Conservation (phyloP, 2,888 invertebrate genomes). For the Drosophila birchii region DNA sequence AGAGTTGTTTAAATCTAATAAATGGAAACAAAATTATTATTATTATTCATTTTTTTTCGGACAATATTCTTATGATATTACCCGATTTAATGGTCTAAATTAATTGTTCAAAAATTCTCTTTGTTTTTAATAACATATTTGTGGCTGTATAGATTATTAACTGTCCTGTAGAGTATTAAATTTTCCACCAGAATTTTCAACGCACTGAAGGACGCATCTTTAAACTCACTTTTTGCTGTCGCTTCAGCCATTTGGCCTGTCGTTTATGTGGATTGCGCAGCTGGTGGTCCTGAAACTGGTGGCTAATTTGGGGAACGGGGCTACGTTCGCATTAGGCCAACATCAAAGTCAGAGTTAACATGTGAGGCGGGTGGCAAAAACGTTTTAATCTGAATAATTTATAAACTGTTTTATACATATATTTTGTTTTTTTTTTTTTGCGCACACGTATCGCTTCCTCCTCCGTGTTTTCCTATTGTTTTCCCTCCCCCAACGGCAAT, state of each 20-base stretch:
- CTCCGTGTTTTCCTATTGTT: slow-evolving; percentile 25
- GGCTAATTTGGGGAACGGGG: slow-evolving; percentile 31
- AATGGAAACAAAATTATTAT: too few relatives aligned
- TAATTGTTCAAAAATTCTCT: not conserved
- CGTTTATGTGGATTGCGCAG: slow-evolving; percentile 39
- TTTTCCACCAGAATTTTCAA: not conserved
- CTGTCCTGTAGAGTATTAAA: too few relatives aligned
- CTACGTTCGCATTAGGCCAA: slow-evolving; percentile 20
- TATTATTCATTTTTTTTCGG: too few relatives aligned
- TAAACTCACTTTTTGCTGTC: slow-evolving; percentile 12
- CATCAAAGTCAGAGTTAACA: slow-evolving; percentile 52
- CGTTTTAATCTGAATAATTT: slow-evolving; percentile 70
- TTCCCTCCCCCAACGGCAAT: slow-evolving; percentile 1
- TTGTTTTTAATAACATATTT: not conserved
- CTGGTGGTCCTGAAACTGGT: slow-evolving; percentile 32
- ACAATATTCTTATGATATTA: not conserved
- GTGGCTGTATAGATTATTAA: too few relatives aligned
- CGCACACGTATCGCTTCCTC: slow-evolving; percentile 4
- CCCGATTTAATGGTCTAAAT: not conserved
- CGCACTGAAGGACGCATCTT: not conserved
- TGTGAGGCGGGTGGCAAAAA: slow-evolving; percentile 23
- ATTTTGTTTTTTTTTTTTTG: slow-evolving; percentile 21
- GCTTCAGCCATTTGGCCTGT: slow-evolving; percentile 15
- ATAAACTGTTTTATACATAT: slow-evolving; percentile 54
- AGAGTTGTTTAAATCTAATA: not conserved